These are phyloP conservation scores for Pseudochromis fuscus DNA, from an alignment of 2,797 vertebrate species.

Conservation along the genomic window DNA sequence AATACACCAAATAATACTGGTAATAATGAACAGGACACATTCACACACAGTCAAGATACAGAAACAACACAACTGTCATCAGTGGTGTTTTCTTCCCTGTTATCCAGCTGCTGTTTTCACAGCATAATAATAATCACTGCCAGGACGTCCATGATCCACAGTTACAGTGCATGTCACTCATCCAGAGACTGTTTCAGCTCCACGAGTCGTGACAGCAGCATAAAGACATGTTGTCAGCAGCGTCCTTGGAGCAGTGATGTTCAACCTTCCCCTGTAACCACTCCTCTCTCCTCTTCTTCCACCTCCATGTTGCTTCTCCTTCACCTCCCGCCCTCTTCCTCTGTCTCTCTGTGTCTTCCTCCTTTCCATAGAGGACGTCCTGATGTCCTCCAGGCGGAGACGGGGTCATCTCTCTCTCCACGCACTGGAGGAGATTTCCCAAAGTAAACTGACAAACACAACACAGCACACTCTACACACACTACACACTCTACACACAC, in stretches of 20 bases:
- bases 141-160: not conserved
- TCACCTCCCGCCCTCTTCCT: conserved; percentile 3
- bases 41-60: no score
- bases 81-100: not conserved
- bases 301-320: conserved; percentile 4
- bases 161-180: conserved; percentile 1
- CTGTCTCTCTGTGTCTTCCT: not conserved
- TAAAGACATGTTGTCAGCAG: conserved; percentile 15
- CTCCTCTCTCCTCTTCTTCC: not conserved
- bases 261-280: conserved; percentile 1
- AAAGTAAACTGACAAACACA: conserved; percentile 18
- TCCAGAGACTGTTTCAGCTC: conserved; percentile 17
- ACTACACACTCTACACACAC: no score
- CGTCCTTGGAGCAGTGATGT: conserved; percentile 37
- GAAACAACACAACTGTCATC: no score
- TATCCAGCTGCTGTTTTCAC: not conserved
- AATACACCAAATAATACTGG: no score
- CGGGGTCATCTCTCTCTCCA: conserved; percentile 8
- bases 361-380: not conserved
- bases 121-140: not conserved
- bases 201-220: conserved; percentile 42
- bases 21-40: no score
- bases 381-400: conserved; percentile 15
- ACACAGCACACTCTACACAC: no score
- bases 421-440: not conserved